Base-by-base conservation (phyloP, 2,797 vertebrate species). In the Lacerta agilis region DNA sequence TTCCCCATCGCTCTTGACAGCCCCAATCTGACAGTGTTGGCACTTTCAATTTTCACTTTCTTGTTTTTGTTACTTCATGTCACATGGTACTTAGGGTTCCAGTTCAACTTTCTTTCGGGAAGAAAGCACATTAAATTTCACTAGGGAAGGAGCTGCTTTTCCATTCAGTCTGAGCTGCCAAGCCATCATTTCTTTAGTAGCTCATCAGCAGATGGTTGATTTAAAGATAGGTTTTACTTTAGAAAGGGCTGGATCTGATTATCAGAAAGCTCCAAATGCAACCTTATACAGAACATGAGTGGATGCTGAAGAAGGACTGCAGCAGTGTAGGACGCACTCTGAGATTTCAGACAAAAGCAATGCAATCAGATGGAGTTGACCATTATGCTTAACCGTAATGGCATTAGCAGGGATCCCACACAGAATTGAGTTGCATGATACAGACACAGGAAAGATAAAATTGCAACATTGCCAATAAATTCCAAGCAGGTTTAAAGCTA, bases 1-100 rank as follows among this genome's bases (percentile, higher is more conserved):
- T 79, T 72, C 66, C 27, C 36, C 33, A 55, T 49, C 55, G 20
- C 66, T 86, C 86, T 82, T 72, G 49, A 83, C 88, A 86, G 25
- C 41, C 66, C 38, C 41, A 82, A 23, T 86, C 79, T 79, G 79
- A 71, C 66, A 71, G 61, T 61, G 64, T 77, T 67, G 79, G 79
- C 84, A 72, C 72, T 89, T 81, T 77, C 73, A 82, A 83, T 86
- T 83, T 89, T 86, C 88, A 79, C 73, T 83, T 89, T 43, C 55
- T 87, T 76, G 73, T 82, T 77, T 86, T 49, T 77, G 38, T 64
- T 83, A 83, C 66, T 86, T 13, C 23, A 49, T 18, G 33, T 83
- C 25, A 29, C 66, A 36, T 86, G 75, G 64, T 73, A 61, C 66
- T 79, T 29, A 58, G 58, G 29, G 87, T 72, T 79, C 64, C 38